Conservation (phyloP, 2,113 vertebrate genomes). For the Macaca fascicularis region DNA sequence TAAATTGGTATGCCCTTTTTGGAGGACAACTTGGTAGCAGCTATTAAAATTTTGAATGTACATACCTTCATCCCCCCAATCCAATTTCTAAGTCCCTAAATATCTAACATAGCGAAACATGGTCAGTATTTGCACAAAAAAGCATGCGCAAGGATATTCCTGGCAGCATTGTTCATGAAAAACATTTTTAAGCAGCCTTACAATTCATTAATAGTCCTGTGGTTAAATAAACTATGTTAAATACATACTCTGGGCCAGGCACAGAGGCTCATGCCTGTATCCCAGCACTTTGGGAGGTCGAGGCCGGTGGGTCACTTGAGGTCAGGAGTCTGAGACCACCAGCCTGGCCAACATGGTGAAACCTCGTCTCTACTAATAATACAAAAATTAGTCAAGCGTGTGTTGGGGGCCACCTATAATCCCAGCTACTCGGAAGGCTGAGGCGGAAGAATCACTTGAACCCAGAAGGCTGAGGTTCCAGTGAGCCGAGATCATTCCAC, state of each 20-base stretch:
- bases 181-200: neutral
- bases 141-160: neutral
- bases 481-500: too few relatives aligned
- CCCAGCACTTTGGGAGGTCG: too few relatives aligned
- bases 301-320: too few relatives aligned
- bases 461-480: too few relatives aligned
- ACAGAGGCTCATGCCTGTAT: too few relatives aligned
- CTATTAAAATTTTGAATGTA: conserved; percentile 14
- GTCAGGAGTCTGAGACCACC: too few relatives aligned
- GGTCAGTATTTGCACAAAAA: neutral
- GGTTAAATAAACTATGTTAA: conserved; percentile 5
- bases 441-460: too few relatives aligned
- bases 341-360: too few relatives aligned
- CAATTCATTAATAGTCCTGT: neutral
- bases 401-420: too few relatives aligned
- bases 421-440: too few relatives aligned
- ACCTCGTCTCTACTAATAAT: too few relatives aligned
- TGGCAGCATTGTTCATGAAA: neutral
- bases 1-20: neutral
- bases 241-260: neutral
- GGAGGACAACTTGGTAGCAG: neutral
- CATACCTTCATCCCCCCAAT: neutral
- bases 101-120: neutral
- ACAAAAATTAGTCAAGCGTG: too few relatives aligned
- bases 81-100: conserved; percentile 12